A percentile compares a stretch with the other conserved stretches of the same genome.
phyloP scores from a whole-genome alignment of 2,113 vertebrate genomes.

The Terrapene triunguis region DNA sequence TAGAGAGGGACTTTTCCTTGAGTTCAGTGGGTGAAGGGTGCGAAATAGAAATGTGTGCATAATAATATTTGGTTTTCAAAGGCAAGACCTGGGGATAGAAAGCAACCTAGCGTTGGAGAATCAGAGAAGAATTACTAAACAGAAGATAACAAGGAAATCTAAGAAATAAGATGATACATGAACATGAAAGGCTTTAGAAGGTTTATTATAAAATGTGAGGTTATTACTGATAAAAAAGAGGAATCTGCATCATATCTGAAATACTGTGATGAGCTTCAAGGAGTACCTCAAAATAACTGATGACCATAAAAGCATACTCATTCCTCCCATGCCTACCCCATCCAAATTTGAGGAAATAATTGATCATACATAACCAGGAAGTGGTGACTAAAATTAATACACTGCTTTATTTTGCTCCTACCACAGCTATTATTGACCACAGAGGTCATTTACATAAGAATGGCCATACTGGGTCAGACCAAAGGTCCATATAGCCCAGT shows the following conservation, averaged over 20 bases:
- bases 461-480: too few species aligned
- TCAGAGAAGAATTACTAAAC: neutral
- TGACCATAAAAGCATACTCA: neutral
- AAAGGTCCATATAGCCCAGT: too few species aligned
- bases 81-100: neutral
- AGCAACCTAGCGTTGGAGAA: neutral
- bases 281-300: neutral
- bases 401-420: neutral
- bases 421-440: slow-evolving; percentile 27
- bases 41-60: neutral
- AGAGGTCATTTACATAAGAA: neutral
- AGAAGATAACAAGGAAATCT: slow-evolving; percentile 13
- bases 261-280: neutral
- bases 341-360: neutral
- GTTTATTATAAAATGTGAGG: neutral
- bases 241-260: neutral
- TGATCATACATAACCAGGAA: neutral
- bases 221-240: slow-evolving; percentile 23
- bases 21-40: neutral
- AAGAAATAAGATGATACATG: neutral
- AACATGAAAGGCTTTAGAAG: neutral
- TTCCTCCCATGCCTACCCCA: neutral
- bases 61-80: neutral
- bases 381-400: slow-evolving; percentile 37
- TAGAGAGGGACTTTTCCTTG: neutral